These are phyloP conservation scores for Hemithea aestivaria DNA, from an alignment of 2,888 invertebrate species.

Conservation along the genomic window DNA sequence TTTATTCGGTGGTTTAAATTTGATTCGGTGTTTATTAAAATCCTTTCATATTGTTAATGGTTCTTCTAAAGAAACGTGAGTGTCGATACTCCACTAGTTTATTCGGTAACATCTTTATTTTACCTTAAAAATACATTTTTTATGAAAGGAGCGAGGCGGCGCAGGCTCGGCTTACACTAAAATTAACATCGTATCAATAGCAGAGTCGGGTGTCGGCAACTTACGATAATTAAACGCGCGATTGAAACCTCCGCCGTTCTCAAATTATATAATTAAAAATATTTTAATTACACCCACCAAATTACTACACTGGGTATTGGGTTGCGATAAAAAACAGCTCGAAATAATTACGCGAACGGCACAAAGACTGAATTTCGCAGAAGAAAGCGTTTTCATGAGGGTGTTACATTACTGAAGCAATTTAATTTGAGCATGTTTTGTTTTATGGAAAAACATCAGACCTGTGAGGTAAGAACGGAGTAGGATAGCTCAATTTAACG, in stretches of 20 bases:
- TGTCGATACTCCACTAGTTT: neutral
- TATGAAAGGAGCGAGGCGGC: constrained; percentile 37
- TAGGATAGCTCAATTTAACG: no score
- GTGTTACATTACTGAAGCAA: no score
- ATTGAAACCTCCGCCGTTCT: constrained; percentile 57
- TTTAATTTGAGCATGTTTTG: no score
- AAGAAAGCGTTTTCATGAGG: no score
- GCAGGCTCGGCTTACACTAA: constrained; percentile 48
- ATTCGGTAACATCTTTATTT: constrained; percentile 5
- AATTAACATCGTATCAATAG: constrained; percentile 48
- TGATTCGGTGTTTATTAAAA: no score
- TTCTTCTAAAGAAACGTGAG: neutral
- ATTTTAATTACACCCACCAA: constrained; percentile 51
- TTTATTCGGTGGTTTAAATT: no score
- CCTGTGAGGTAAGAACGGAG: no score
- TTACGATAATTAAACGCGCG: constrained; percentile 59
- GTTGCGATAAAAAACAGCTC: constrained; percentile 32
- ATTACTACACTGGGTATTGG: constrained; percentile 31
- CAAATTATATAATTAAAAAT: constrained; percentile 62
- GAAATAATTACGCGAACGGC: no score
- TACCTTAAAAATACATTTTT: constrained; percentile 26
- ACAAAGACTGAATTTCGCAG: no score
- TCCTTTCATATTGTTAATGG: no score
- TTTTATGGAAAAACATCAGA: no score
- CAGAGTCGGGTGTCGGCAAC: constrained; percentile 49